phyloP scores from a whole-genome alignment of 1,140 invertebrate species.

The Neodiprion lecontei region DNA sequence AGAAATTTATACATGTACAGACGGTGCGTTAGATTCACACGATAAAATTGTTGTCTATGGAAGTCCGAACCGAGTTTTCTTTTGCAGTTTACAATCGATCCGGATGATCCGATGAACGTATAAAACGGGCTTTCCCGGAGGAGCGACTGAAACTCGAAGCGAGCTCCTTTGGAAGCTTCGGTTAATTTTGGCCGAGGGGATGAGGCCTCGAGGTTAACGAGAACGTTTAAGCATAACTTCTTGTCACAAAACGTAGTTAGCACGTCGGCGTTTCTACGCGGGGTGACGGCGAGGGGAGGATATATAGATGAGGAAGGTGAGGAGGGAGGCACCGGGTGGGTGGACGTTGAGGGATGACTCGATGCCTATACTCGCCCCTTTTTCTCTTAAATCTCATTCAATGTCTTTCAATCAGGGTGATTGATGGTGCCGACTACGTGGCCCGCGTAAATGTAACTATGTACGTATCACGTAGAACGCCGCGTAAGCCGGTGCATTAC shows the following conservation, averaged over 20 bases:
- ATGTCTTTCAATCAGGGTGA: conserved; percentile 53
- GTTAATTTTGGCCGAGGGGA: neutral
- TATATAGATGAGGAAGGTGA: neutral
- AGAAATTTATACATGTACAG: no score
- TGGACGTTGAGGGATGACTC: conserved; percentile 43
- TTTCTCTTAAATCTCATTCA: conserved; percentile 48
- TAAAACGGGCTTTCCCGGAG: conserved; percentile 6
- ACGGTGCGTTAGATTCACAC: no score
- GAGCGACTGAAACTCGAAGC: neutral
- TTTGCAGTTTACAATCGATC: neutral
- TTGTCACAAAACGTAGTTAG: conserved; percentile 5
- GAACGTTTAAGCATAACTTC: neutral
- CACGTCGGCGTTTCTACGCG: neutral
- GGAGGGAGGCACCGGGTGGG: conserved; percentile 22
- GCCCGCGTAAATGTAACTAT: no score
- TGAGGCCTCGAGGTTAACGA: neutral
- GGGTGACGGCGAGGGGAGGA: neutral
- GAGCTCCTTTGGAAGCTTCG: neutral
- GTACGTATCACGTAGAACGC: neutral
- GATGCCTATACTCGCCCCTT: conserved; percentile 32
- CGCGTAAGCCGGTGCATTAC: neutral
- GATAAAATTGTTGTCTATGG: neutral
- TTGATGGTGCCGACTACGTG: conserved; percentile 37
- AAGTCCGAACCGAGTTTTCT: neutral
- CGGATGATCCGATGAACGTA: neutral